Conservation (phyloP, 2,797 vertebrate genomes). For the Hoplostethus atlanticus region DNA sequence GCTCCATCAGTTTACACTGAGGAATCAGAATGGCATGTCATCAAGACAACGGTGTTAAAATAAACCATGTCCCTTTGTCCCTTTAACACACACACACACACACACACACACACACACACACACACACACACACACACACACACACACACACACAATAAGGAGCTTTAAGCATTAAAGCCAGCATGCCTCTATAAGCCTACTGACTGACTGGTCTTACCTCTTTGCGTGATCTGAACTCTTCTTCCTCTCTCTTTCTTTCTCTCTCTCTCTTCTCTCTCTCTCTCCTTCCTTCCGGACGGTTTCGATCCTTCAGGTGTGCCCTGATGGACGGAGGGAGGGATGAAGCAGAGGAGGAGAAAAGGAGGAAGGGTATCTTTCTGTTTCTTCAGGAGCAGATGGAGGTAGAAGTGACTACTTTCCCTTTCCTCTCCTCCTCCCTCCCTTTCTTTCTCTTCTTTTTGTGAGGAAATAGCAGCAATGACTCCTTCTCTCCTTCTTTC, state of each 20-base stretch:
- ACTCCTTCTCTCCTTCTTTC: not conserved
- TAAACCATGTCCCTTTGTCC: not conserved
- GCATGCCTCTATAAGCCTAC: constrained; percentile 19
- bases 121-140: constrained; percentile 38
- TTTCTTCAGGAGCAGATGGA: constrained; percentile 8
- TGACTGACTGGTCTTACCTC: constrained; percentile 51
- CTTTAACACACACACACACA: not conserved
- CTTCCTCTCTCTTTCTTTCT: constrained; percentile 3
- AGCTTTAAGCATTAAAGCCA: constrained; percentile 67
- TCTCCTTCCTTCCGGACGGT: not conserved
- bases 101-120: constrained; percentile 10
- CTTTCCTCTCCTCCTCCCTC: not conserved
- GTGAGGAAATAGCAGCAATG: constrained; percentile 15
- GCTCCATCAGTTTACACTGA: no score
- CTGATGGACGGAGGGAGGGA: constrained; percentile 28
- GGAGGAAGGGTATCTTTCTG: not conserved
- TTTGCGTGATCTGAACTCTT: constrained; percentile 33
- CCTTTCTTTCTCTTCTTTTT: not conserved
- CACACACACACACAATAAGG: constrained; percentile 53
- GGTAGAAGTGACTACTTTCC: not conserved
- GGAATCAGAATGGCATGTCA: not conserved
- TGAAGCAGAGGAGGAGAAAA: constrained; percentile 7
- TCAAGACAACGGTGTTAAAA: not conserved
- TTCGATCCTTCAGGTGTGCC: constrained; percentile 31
- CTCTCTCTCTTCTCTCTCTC: constrained; percentile 3